Evolutionary conservation across 2,888 invertebrate genomes (phyloP).

Genomic region (Willowsia nigromaculata): DNA sequence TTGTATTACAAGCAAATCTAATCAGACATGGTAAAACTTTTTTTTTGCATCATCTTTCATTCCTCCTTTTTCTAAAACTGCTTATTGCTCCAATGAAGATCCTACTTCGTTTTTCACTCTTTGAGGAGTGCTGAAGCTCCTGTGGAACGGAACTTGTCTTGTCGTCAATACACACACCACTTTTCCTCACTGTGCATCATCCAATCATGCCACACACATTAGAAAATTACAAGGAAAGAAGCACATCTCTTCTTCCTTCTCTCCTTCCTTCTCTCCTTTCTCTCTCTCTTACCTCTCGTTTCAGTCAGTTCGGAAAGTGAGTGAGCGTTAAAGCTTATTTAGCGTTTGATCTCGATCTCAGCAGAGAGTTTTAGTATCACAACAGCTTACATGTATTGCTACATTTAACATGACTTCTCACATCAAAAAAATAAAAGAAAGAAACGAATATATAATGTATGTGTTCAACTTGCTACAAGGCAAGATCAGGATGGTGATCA

Average conservation of each 20-base stretch:
- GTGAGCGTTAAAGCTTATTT: conserved; percentile 59
- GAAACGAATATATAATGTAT: background rate
- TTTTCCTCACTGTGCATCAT: conserved; percentile 7
- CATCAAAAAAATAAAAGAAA: conserved; percentile 27
- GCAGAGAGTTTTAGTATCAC: conserved; percentile 43
- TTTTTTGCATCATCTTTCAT: conserved; percentile 42
- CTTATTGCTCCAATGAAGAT: conserved; percentile 24
- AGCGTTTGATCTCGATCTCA: conserved; percentile 63
- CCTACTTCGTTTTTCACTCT: conserved; percentile 2
- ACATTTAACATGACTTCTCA: conserved; percentile 67
- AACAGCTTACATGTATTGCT: conserved; percentile 62
- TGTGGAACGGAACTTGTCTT: conserved; percentile 56
- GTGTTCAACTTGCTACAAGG: background rate
- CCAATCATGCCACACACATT: conserved; percentile 16
- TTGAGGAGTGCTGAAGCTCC: background rate
- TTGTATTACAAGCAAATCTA: conserved; percentile 59
- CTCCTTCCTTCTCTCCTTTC: no score
- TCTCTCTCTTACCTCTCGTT: background rate
- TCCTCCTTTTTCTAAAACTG: conserved; percentile 13
- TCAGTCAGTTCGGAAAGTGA: conserved; percentile 10
- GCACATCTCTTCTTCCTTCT: background rate
- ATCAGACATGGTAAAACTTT: conserved; percentile 64
- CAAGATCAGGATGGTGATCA: background rate
- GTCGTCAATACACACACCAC: conserved; percentile 49
- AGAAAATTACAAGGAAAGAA: background rate